phyloP scores from a whole-genome alignment of 2,888 invertebrate genomes.

The Ophioninae sp. region DNA sequence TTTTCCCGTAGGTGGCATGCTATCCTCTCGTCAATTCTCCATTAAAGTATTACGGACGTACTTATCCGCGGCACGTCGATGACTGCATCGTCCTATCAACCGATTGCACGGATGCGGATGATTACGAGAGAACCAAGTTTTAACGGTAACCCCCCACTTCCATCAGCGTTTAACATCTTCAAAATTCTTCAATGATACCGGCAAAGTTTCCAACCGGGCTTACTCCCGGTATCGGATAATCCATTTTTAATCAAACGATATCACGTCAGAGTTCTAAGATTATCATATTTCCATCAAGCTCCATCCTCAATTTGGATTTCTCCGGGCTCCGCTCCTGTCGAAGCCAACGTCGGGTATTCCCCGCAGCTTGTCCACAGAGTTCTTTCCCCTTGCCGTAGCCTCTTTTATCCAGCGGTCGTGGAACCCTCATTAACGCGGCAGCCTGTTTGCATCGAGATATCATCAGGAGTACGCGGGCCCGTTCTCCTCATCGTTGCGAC shows the following conservation, averaged over 20 bases:
- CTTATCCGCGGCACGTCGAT: slow-evolving; percentile 68
- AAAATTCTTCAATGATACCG: background rate
- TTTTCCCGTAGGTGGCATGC: slow-evolving; percentile 67
- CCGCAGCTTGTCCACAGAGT: slow-evolving; percentile 48
- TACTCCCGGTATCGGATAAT: no score
- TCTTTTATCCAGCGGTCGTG: slow-evolving; percentile 50
- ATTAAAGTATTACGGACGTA: slow-evolving; percentile 73
- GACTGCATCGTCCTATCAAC: slow-evolving; percentile 52
- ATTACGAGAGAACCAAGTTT: background rate
- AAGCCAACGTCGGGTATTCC: slow-evolving; percentile 33
- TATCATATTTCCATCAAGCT: no score
- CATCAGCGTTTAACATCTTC: background rate
- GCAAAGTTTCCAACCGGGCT: no score
- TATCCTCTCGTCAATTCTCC: slow-evolving; percentile 75
- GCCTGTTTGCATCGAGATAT: slow-evolving; percentile 74
- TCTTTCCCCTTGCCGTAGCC: slow-evolving; percentile 37
- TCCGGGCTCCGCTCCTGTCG: no score
- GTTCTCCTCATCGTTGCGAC: slow-evolving; percentile 64
- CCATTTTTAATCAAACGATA: no score
- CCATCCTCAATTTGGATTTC: no score
- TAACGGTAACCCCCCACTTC: background rate
- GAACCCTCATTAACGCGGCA: slow-evolving; percentile 74
- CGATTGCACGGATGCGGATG: slow-evolving; percentile 62
- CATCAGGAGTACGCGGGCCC: slow-evolving; percentile 64
- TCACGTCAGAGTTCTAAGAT: no score